Conservation (phyloP, 2,797 vertebrate genomes). For the Chrosomus eos region DNA sequence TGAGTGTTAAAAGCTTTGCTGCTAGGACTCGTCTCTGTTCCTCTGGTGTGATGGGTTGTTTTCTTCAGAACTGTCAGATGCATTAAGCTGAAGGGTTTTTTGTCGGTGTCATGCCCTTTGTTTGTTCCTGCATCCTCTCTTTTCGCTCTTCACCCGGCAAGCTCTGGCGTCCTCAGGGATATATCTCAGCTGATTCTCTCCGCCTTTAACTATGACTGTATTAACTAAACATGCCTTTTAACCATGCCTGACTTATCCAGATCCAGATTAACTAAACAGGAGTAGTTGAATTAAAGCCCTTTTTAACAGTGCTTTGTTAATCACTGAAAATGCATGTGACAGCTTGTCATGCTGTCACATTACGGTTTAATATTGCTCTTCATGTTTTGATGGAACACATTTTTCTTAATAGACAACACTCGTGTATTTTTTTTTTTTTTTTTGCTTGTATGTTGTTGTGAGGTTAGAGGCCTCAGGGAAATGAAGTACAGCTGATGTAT, state of each 20-base stretch:
- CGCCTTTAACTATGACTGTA: conserved; percentile 1
- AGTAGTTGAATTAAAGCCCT: neutral
- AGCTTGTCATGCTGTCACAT: conserved; percentile 9
- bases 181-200: neutral
- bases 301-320: conserved; percentile 11
- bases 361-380: conserved; percentile 1
- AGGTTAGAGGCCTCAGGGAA: neutral
- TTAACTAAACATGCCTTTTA: conserved; percentile 29
- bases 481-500: neutral
- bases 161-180: neutral
- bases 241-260: conserved; percentile 12
- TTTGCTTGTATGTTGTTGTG: neutral
- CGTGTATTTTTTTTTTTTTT: neutral
- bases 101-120: conserved; percentile 35
- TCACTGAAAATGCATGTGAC: neutral
- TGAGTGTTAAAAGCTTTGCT: conserved; percentile 37
- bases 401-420: neutral
- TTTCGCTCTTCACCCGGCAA: conserved; percentile 2
- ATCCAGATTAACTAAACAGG: conserved; percentile 19
- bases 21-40: conserved; percentile 8
- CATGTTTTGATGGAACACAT: neutral
- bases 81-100: conserved; percentile 16
- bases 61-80: conserved; percentile 32
- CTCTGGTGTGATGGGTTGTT: conserved; percentile 23
- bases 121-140: conserved; percentile 25